A percentile compares a stretch with the other conserved stretches of the same genome.
These are phyloP conservation scores for Drosophila burlai DNA, from an alignment of 1,140 invertebrate species.

Conservation along the genomic window DNA sequence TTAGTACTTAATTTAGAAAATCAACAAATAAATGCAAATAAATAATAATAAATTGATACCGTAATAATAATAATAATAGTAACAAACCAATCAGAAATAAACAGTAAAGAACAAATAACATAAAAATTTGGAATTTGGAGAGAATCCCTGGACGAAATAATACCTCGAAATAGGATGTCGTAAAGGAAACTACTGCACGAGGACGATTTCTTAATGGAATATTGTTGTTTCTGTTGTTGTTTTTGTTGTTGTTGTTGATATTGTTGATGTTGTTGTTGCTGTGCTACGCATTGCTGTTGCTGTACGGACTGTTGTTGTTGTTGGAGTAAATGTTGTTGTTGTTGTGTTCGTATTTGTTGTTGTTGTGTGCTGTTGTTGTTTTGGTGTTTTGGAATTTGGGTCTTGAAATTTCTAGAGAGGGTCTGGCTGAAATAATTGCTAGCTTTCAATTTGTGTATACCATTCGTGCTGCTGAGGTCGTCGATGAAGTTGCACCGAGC, in stretches of 20 bases:
- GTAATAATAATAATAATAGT: constrained; percentile 2
- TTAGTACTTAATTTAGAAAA: constrained; percentile 24
- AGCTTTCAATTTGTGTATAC: constrained; percentile 69
- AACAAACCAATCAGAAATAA: constrained; percentile 17
- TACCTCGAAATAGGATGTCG: constrained; percentile 85
- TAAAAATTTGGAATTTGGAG: constrained; percentile 56
- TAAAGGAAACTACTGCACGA: constrained; percentile 85
- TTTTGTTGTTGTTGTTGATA: constrained; percentile 40
- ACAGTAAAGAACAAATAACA: constrained; percentile 12
- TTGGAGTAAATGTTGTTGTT: constrained; percentile 23
- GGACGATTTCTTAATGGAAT: constrained; percentile 85
- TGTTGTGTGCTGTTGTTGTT: constrained; percentile 69
- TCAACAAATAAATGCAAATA: neutral
- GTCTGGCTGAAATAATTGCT: constrained; percentile 74
- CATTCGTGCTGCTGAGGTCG: constrained; percentile 61
- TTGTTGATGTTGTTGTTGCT: constrained; percentile 52
- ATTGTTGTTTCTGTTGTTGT: constrained; percentile 67
- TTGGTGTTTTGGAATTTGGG: constrained; percentile 78
- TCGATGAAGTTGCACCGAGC: constrained; percentile 46
- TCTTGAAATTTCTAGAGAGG: constrained; percentile 81
- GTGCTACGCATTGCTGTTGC: constrained; percentile 48
- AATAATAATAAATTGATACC: neutral
- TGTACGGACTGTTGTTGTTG: constrained; percentile 47
- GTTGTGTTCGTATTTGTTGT: constrained; percentile 71
- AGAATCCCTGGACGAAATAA: constrained; percentile 82